A percentile compares a stretch with the other conserved stretches of the same genome.
Conservation (phyloP, 2,888 invertebrate species). For the Tuberolachnus salignus region DNA sequence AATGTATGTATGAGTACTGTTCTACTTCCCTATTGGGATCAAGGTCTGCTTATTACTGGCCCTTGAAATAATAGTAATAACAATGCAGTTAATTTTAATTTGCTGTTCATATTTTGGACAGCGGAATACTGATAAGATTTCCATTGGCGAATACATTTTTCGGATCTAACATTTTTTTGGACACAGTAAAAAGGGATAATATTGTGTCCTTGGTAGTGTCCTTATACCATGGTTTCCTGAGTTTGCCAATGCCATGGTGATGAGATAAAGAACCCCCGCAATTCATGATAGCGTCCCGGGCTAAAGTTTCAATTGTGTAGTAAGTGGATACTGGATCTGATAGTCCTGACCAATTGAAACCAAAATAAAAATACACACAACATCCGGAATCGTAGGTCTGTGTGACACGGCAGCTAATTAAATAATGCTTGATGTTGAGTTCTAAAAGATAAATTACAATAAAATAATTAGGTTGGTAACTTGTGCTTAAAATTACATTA, state of each 20-base stretch:
- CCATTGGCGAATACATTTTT: slow-evolving; percentile 90
- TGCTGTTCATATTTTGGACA: slow-evolving; percentile 31
- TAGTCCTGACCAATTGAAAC: slow-evolving; percentile 71
- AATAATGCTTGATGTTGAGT: slow-evolving; percentile 68
- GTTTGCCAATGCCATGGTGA: slow-evolving; percentile 96
- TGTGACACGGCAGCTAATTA: slow-evolving; percentile 84
- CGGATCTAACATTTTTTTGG: slow-evolving; percentile 89
- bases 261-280: slow-evolving; percentile 93
- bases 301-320: slow-evolving; percentile 84
- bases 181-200: slow-evolving; percentile 75
- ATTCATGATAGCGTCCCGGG: slow-evolving; percentile 89
- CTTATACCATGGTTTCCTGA: slow-evolving; percentile 85
- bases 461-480: too few species aligned
- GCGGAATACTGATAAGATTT: slow-evolving; percentile 69
- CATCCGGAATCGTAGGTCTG: slow-evolving; percentile 98
- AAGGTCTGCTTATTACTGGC: too few species aligned
- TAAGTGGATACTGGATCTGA: slow-evolving; percentile 78
- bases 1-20: too few species aligned
- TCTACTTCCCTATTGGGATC: too few species aligned
- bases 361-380: slow-evolving; percentile 94
- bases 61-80: too few species aligned
- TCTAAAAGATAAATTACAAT: too few species aligned
- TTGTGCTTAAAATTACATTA: too few species aligned
- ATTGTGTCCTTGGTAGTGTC: slow-evolving; percentile 82
- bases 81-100: too few species aligned